phyloP scores from a whole-genome alignment of 2,113 vertebrate genomes.

The Xyliphius kryptos region DNA sequence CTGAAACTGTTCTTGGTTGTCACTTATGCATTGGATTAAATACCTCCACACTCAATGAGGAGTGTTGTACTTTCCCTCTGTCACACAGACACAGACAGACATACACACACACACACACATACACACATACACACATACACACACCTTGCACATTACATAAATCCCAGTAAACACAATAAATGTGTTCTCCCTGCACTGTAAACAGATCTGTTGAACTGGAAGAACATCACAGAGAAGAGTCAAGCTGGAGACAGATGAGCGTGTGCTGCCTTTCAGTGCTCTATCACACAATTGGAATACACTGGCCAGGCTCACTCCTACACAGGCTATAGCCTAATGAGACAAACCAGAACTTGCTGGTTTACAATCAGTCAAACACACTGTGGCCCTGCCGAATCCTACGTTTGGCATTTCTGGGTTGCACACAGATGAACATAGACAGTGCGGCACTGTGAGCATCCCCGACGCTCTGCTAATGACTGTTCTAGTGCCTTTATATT shows the following conservation, averaged over 20 bases:
- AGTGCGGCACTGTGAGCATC: conserved; percentile 1
- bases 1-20: too few species aligned
- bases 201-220: conserved; percentile 52
- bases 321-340: conserved; percentile 49
- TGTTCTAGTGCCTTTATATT: conserved; percentile 29
- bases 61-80: not conserved
- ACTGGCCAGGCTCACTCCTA: conserved; percentile 31
- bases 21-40: too few species aligned
- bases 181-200: conserved; percentile 55
- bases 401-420: conserved; percentile 44
- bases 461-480: conserved; percentile 23
- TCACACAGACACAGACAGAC: conserved; percentile 22
- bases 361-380: conserved; percentile 71
- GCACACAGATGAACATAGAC: not conserved
- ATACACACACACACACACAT: conserved; percentile 36
- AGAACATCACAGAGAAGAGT: conserved; percentile 52
- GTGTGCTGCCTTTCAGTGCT: conserved; percentile 41
- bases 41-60: conserved; percentile 28
- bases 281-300: conserved; percentile 37
- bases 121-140: conserved; percentile 36
- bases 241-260: conserved; percentile 51
- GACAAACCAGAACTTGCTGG: conserved; percentile 61
- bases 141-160: conserved; percentile 43
- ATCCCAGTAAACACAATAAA: conserved; percentile 60
- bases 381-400: conserved; percentile 11